Evolutionary conservation across 1,140 invertebrate species (phyloP).

Genomic region (Tetramorium alpestre): DNA sequence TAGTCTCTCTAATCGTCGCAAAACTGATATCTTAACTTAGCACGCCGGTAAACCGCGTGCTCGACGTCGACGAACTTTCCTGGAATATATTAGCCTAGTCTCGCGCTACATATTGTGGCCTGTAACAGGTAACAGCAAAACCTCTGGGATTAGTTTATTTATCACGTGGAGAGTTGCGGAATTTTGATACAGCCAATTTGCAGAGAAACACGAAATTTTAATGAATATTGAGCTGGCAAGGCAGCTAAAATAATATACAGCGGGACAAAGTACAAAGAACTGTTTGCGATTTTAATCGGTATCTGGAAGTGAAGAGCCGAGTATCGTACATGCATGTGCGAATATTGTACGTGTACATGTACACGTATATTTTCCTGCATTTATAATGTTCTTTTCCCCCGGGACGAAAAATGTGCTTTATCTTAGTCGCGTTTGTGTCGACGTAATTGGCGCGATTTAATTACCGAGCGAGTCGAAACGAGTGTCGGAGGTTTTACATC

Average conservation of each 20-base stretch:
- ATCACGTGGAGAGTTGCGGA: slow-evolving; percentile 13
- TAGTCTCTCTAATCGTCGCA: slow-evolving; percentile 45
- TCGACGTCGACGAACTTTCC: slow-evolving; percentile 28
- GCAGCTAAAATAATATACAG: not conserved
- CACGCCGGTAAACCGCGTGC: not conserved
- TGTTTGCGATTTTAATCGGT: slow-evolving; percentile 35
- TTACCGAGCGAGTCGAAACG: slow-evolving; percentile 46
- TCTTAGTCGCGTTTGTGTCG: slow-evolving; percentile 11
- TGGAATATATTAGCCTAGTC: slow-evolving; percentile 29
- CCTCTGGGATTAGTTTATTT: slow-evolving; percentile 25
- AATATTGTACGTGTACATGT: not conserved
- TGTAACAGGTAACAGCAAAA: slow-evolving; percentile 27
- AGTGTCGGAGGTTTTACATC: slow-evolving; percentile 48
- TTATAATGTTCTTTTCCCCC: slow-evolving; percentile 16
- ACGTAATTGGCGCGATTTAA: slow-evolving; percentile 57
- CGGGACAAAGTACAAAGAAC: slow-evolving; percentile 16
- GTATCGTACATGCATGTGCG: not conserved
- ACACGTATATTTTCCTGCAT: not conserved
- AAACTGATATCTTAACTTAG: slow-evolving; percentile 53
- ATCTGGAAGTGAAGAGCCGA: not conserved
- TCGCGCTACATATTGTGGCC: not conserved
- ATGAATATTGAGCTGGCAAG: slow-evolving; percentile 3
- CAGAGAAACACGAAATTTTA: not conserved
- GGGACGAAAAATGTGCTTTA: slow-evolving; percentile 41
- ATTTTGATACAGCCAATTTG: slow-evolving; percentile 26